A percentile compares a stretch with the other conserved stretches of the same genome.
These are phyloP conservation scores for Rhodinocichla rosea DNA, from an alignment of 2,113 vertebrate genomes.

Conservation along the genomic window DNA sequence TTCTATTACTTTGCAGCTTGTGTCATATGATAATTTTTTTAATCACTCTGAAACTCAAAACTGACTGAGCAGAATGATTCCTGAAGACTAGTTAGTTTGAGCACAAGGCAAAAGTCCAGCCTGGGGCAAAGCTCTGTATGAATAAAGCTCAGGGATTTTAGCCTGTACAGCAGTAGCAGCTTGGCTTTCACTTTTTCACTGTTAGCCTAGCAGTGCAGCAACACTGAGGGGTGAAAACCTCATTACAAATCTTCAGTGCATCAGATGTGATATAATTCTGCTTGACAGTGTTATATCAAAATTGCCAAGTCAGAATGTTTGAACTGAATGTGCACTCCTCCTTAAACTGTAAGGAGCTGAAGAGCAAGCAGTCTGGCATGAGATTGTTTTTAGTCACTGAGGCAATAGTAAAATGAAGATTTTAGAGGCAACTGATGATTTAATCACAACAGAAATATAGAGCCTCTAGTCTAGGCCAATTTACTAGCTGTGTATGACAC, in stretches of 20 bases:
- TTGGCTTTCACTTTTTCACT: neutral
- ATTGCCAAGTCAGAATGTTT: neutral
- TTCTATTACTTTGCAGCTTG: neutral
- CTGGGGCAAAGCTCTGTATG: neutral
- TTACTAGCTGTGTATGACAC: neutral
- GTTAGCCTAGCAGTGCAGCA: neutral
- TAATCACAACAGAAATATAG: neutral
- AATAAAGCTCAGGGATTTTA: neutral
- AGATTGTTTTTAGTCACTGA: neutral
- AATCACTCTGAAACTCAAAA: neutral
- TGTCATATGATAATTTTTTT: neutral
- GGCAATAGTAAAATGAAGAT: neutral
- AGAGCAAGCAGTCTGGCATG: neutral
- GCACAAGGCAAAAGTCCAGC: neutral
- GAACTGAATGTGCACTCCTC: neutral
- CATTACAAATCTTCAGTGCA: neutral
- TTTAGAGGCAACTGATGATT: neutral
- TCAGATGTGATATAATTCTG: neutral
- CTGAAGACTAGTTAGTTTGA: neutral
- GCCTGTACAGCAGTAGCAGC: neutral
- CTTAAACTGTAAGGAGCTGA: neutral
- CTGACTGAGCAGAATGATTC: neutral
- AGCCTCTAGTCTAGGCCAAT: neutral
- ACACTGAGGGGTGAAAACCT: neutral
- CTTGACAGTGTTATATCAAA: neutral